Evolutionary conservation across 2,113 vertebrate species (phyloP).

Genomic region (Platysternon megacephalum): DNA sequence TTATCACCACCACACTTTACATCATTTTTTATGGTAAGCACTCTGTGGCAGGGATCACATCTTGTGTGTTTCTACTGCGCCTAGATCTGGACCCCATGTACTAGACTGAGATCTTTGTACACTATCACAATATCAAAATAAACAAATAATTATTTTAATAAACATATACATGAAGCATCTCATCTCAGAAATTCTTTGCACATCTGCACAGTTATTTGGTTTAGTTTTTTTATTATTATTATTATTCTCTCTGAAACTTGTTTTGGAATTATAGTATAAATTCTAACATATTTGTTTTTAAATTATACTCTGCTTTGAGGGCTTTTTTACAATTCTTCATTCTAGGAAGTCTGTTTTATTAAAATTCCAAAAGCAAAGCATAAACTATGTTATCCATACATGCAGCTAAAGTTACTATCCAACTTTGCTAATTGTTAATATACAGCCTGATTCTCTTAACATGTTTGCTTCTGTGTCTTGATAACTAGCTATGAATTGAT

Average conservation of each 20-base stretch:
- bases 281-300: constrained; percentile 5
- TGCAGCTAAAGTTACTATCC: constrained; percentile 26
- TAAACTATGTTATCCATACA: not conserved
- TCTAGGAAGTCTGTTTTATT: constrained; percentile 12
- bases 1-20: not conserved
- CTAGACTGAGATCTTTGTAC: not conserved
- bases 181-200: not conserved
- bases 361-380: not conserved
- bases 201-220: not conserved
- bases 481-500: constrained; percentile 43
- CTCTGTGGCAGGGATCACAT: not conserved
- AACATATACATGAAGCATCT: not conserved
- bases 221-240: not conserved
- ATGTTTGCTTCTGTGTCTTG: constrained; percentile 23
- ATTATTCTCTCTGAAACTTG: not conserved
- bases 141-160: not conserved
- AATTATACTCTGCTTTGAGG: not conserved
- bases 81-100: accelerated
- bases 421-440: constrained; percentile 11
- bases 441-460: constrained; percentile 16
- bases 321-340: not conserved
- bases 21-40: not conserved
- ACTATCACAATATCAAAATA: not conserved
- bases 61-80: not conserved
- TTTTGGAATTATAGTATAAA: not conserved